Evolutionary conservation across 92 coral and sea anemone species (phyloP).

Genomic region (Virgularia gustaviana): DNA sequence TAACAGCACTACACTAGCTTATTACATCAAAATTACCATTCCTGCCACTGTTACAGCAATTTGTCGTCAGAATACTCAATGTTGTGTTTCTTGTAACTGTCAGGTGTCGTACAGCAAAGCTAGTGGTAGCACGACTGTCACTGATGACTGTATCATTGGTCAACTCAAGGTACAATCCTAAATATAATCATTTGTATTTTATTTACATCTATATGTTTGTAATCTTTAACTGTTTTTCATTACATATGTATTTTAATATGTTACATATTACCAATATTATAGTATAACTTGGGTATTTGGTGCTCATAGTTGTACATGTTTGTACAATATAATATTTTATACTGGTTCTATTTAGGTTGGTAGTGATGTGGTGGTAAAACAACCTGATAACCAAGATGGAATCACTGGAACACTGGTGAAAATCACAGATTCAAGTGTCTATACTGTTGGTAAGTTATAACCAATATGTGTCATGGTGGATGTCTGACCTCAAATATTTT

Average conservation of each 20-base stretch:
- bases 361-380: conserved; percentile 67
- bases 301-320: neutral
- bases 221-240: too few relatives aligned
- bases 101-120: conserved; percentile 82
- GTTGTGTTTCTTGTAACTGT: too few relatives aligned
- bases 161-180: conserved; percentile 79
- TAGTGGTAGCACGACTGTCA: conserved; percentile 69
- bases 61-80: too few relatives aligned
- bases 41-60: conserved; percentile 9
- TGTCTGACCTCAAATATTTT: neutral
- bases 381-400: conserved; percentile 74
- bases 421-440: conserved; percentile 92
- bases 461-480: conserved; percentile 5
- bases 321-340: neutral
- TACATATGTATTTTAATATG: too few relatives aligned
- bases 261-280: too few relatives aligned
- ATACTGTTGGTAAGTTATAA: conserved; percentile 80
- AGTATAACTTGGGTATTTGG: neutral
- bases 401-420: conserved; percentile 77
- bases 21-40: conserved; percentile 17
- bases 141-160: conserved; percentile 90
- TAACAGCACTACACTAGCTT: neutral
- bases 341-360: conserved; percentile 64
- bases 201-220: conserved; percentile 1
- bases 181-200: too few relatives aligned